These are phyloP conservation scores for Hipposideros larvatus DNA, from an alignment of 2,797 vertebrate genomes.

Conservation along the genomic window DNA sequence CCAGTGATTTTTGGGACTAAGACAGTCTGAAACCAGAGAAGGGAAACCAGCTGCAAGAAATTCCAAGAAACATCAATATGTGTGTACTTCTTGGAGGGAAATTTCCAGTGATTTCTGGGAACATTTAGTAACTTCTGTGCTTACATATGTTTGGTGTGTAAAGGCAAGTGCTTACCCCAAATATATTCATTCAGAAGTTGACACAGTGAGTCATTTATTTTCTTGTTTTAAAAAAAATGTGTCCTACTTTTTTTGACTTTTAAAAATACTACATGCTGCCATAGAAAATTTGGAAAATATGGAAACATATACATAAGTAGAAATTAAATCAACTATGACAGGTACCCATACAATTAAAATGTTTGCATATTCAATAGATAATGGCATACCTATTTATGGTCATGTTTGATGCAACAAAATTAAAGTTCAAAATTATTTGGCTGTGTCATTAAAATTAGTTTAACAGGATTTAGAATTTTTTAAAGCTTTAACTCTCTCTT, in stretches of 20 bases:
- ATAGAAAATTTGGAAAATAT: background rate
- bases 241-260: background rate
- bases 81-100: slow-evolving; percentile 55
- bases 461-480: slow-evolving; percentile 27
- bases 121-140: slow-evolving; percentile 63
- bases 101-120: slow-evolving; percentile 77
- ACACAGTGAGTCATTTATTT: slow-evolving; percentile 20
- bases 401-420: slow-evolving; percentile 1
- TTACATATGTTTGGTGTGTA: slow-evolving; percentile 51
- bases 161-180: slow-evolving; percentile 47
- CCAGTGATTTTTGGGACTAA: slow-evolving; percentile 40
- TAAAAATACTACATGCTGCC: background rate
- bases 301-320: background rate
- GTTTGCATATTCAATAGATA: background rate
- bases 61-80: slow-evolving; percentile 76
- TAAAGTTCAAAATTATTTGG: slow-evolving; percentile 30
- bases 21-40: slow-evolving; percentile 59
- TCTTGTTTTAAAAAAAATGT: background rate
- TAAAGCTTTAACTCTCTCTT: background rate
- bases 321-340: slow-evolving; percentile 27
- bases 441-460: slow-evolving; percentile 18
- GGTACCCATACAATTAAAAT: slow-evolving; percentile 13
- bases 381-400: background rate
- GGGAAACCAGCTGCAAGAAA: slow-evolving; percentile 63
- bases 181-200: slow-evolving; percentile 49